Evolutionary conservation across 37 sponge, comb jelly and placozoan species (phyloP).

Genomic region (Petrosia ficiformis): DNA sequence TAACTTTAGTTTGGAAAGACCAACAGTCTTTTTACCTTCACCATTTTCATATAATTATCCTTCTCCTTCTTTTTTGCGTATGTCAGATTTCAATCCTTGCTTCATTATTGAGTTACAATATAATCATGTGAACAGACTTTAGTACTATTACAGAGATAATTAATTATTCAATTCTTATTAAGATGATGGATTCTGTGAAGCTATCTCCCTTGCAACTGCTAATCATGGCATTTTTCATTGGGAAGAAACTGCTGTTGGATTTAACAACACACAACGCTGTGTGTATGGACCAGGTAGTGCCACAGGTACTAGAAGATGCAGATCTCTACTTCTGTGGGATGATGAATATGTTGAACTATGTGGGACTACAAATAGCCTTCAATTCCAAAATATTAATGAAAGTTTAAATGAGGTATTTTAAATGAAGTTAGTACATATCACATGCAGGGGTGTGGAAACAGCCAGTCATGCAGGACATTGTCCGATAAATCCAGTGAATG

Average conservation of each 20-base stretch:
- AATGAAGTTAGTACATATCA: neutral
- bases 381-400: neutral
- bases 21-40: too few species aligned
- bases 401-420: neutral
- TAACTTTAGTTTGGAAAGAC: too few species aligned
- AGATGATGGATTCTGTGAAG: neutral
- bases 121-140: too few species aligned
- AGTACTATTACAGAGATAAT: too few species aligned
- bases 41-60: too few species aligned
- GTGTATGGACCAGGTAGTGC: neutral
- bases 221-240: neutral
- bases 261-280: neutral
- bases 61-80: too few species aligned
- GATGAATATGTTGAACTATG: neutral
- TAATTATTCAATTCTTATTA: too few species aligned
- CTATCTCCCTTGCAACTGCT: neutral
- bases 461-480: too few species aligned
- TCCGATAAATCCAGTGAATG: too few species aligned
- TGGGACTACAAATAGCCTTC: neutral
- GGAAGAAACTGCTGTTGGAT: neutral
- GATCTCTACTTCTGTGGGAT: neutral
- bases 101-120: too few species aligned
- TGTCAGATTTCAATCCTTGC: too few species aligned
- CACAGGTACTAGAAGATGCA: neutral
- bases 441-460: too few species aligned